phyloP scores from a whole-genome alignment of 35 echinoderm and acorn worm genomes.

The Hemicentrotus pulcherrimus region DNA sequence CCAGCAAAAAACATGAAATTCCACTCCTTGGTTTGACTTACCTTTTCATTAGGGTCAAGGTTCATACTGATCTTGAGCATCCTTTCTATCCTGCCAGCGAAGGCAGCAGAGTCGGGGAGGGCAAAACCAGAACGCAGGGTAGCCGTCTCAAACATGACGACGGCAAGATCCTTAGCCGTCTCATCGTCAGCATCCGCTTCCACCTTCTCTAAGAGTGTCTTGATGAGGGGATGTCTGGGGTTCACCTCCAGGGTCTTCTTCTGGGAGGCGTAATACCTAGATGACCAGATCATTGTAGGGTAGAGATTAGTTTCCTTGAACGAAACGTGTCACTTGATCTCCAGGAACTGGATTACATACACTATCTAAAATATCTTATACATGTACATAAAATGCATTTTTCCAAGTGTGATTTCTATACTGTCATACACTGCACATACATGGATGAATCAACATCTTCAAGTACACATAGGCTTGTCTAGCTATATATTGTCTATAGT shows the following conservation, averaged over 20 bases:
- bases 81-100: conserved; percentile 86
- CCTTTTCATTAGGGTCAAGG: conserved; percentile 84
- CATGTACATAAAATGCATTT: no score
- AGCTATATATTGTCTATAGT: no score
- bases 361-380: no score
- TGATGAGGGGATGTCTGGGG: conserved; percentile 86
- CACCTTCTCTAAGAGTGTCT: conserved; percentile 78
- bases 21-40: conserved; percentile 33
- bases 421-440: no score
- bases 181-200: conserved; percentile 78
- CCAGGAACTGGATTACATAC: no score
- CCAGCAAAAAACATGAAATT: background rate
- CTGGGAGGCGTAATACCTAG: conserved; percentile 88
- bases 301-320: no score
- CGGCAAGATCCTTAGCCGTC: conserved; percentile 88
- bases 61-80: conserved; percentile 93
- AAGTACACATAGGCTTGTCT: no score
- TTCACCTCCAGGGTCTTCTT: conserved; percentile 98
- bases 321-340: no score
- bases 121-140: conserved; percentile 84
- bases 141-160: conserved; percentile 94
- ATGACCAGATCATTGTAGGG: background rate
- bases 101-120: conserved; percentile 78
- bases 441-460: no score
- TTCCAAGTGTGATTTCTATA: no score